Percentiles rank a stretch among this genome's conserved stretches.
Evolutionary conservation across 2,888 invertebrate genomes (phyloP).

Genomic region (Oligia strigilis): DNA sequence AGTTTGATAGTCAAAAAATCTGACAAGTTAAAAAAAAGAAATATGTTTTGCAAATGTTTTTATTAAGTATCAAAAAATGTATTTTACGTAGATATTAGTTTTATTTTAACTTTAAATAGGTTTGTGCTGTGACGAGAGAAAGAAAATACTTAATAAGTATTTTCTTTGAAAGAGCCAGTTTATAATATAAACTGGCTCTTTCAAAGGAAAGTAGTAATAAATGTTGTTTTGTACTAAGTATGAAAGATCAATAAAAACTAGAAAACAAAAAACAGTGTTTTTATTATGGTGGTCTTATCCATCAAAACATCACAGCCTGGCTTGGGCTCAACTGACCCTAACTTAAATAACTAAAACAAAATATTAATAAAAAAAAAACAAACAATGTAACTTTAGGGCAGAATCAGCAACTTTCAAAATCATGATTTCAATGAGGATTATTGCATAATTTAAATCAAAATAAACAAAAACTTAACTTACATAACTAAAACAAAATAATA

Average conservation of each 20-base stretch:
- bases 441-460: not conserved
- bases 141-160: too few relatives aligned
- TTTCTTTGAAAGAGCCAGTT: too few relatives aligned
- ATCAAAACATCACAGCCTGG: not conserved
- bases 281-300: not conserved
- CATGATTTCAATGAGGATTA: not conserved
- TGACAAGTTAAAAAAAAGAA: not conserved
- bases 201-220: too few relatives aligned
- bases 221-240: not conserved
- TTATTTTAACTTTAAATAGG: too few relatives aligned
- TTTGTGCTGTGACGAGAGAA: too few relatives aligned
- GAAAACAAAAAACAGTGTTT: not conserved
- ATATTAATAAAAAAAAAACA: not conserved
- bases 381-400: not conserved
- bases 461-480: not conserved
- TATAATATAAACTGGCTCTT: too few relatives aligned
- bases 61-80: not conserved
- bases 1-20: not conserved
- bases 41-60: not conserved
- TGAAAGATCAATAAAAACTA: not conserved
- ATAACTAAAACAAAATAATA: not conserved
- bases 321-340: not conserved
- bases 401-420: slow-evolving; percentile 1
- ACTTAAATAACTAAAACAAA: not conserved
- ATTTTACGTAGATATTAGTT: not conserved